phyloP scores from a whole-genome alignment of 2,797 vertebrate genomes.

The Geotrypetes seraphini region DNA sequence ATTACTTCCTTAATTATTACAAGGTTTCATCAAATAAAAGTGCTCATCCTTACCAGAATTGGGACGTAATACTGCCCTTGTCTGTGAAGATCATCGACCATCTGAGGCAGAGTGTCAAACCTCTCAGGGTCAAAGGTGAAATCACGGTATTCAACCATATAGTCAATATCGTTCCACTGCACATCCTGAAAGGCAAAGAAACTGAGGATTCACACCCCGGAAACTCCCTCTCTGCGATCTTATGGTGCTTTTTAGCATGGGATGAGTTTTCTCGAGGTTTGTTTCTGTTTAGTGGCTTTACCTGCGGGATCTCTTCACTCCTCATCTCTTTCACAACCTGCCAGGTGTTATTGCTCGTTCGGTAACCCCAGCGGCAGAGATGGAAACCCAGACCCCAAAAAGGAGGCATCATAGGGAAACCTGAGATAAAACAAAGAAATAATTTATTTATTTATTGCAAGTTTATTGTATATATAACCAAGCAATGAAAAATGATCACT shows the following conservation, averaged over 20 bases:
- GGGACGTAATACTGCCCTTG: constrained; percentile 74
- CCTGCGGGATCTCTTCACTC: constrained; percentile 74
- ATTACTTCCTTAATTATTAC: too few species aligned
- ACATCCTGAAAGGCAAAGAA: constrained; percentile 55
- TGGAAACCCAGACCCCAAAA: constrained; percentile 82
- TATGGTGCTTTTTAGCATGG: too few species aligned
- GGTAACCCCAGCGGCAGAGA: constrained; percentile 81
- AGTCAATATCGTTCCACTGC: constrained; percentile 88
- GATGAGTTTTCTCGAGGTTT: too few species aligned
- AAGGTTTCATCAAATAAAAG: too few species aligned
- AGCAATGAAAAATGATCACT: too few species aligned
- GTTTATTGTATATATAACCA: too few species aligned
- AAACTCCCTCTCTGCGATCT: too few species aligned
- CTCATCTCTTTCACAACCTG: constrained; percentile 67
- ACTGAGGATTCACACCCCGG: background rate
- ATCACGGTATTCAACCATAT: constrained; percentile 71
- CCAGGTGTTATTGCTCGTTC: constrained; percentile 64
- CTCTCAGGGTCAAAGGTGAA: constrained; percentile 60
- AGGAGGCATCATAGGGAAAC: constrained; percentile 70
- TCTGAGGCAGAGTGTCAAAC: constrained; percentile 63
- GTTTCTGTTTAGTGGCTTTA: too few species aligned
- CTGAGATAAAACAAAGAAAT: constrained; percentile 16
- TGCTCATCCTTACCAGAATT: too few species aligned
- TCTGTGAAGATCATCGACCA: constrained; percentile 72
- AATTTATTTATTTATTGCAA: too few species aligned